These are phyloP conservation scores for Hemistola chrysoprasaria DNA, from an alignment of 2,888 invertebrate genomes.

Conservation along the genomic window DNA sequence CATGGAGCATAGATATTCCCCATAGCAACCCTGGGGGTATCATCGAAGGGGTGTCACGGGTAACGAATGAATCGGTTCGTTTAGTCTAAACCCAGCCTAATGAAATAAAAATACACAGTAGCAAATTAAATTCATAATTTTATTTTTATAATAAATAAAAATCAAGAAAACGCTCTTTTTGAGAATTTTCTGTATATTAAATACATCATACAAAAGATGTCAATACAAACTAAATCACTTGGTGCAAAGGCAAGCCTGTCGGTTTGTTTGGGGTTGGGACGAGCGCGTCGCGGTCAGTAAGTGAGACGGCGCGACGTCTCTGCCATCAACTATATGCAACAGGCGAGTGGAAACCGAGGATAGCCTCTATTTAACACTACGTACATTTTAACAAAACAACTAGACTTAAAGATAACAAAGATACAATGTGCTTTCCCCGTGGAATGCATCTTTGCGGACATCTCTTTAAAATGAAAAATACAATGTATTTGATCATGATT, in stretches of 20 bases:
- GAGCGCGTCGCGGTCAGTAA: constrained; percentile 49
- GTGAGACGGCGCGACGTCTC: no score
- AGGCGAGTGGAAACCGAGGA: constrained; percentile 76
- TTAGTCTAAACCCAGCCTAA: neutral
- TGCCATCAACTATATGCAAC: no score
- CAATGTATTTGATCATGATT: constrained; percentile 78
- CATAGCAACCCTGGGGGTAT: no score
- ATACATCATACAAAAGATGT: constrained; percentile 83
- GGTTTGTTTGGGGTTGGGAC: constrained; percentile 55
- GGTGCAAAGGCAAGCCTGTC: constrained; percentile 82
- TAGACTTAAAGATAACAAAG: constrained; percentile 68
- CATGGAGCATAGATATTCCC: no score
- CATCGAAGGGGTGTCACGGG: no score
- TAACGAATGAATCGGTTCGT: no score
- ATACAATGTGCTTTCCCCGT: constrained; percentile 63
- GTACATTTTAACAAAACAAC: constrained; percentile 61
- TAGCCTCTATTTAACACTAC: constrained; percentile 70
- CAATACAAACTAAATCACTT: constrained; percentile 82
- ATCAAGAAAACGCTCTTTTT: constrained; percentile 75
- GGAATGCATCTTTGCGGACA: constrained; percentile 72
- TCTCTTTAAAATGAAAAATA: constrained; percentile 65
- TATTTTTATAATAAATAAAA: constrained; percentile 82
- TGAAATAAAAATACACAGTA: constrained; percentile 55
- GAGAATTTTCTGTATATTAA: constrained; percentile 78
- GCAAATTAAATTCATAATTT: constrained; percentile 82